Base-by-base conservation (phyloP, 2,888 invertebrate genomes). In the Conus canariensis region DNA sequence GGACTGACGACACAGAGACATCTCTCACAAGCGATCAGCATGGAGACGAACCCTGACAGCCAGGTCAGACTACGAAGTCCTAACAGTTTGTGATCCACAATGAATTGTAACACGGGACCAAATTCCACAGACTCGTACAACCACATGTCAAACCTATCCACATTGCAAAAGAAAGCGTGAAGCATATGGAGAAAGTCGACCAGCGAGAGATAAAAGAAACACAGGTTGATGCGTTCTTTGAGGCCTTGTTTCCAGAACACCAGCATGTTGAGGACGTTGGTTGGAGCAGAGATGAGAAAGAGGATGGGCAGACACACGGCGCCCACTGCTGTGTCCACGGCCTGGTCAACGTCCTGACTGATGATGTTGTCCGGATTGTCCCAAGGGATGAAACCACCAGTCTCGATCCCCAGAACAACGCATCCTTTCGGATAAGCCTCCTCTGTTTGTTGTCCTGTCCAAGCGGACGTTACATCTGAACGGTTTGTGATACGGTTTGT, bases 211-310 rank as follows among this genome's bases (percentile, higher is more conserved):
- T 45, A 45, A 25, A 87, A 87, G 45, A 87, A 60, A 25, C 87
- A 87, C 19, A 87, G 59, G 67, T 87, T 87, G 67, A 87, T 45
- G 10, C 87, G 64, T 25, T 87, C 87, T 9, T 56, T 67, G 59
- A 87, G 87, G 4, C 87, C 87, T 22, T 87, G 87, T 2, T 67
- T 87, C 67, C 64, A 70, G n/a, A 87, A 87, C 56, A 87, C 87
- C 87, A 67, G 45, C 67, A 67, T 67, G 87, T 87, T 87, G 67
- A 89, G 16, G 58, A 85, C 14, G 67, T 85, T 83, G 56, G 85
- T 25, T 6, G 85, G 70, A 45, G 56, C 85, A 10, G 59, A 60
- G 25, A 89, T 58, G 25, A 85, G 70, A 19, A 89, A 70, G 25
- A 89, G 58, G 12, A 83, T 19, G 25, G 64, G 64, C 67, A 89